Conservation (phyloP, 2,888 invertebrate genomes). For the Arrhopalites spinosus region DNA sequence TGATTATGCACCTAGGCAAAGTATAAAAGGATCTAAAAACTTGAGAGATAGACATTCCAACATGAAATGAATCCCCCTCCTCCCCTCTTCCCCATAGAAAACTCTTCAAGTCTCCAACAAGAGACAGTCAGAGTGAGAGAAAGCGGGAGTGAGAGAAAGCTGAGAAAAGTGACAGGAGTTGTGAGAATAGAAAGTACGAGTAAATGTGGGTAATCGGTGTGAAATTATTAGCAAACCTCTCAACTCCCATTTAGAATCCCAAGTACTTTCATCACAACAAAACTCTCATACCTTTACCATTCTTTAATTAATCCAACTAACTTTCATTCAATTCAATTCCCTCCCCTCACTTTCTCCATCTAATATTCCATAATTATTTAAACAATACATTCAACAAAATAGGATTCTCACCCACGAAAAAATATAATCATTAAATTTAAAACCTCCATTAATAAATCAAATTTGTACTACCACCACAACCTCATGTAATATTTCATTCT, state of each 20-base stretch:
- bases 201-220: slow-evolving; percentile 32
- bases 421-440: not conserved
- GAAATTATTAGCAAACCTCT: slow-evolving; percentile 34
- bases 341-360: not conserved
- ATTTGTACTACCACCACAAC: too few species aligned
- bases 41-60: not conserved
- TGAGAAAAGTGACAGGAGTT: slow-evolving; percentile 3
- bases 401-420: not conserved
- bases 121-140: not conserved
- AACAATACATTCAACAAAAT: slow-evolving; percentile 1
- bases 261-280: not conserved
- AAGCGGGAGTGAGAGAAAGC: not conserved
- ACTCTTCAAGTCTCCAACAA: not conserved
- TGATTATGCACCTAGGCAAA: not conserved
- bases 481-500: too few species aligned
- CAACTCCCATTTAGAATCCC: slow-evolving; percentile 13
- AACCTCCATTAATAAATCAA: not conserved
- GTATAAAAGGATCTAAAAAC: not conserved
- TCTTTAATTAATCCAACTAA: not conserved
- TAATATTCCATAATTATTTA: not conserved
- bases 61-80: not conserved
- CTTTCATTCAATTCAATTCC: not conserved
- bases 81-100: not conserved
- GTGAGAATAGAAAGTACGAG: not conserved
- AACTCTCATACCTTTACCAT: too few species aligned